These are phyloP conservation scores for Trichechus manatus DNA, from an alignment of 2,113 vertebrate species.

Conservation along the genomic window DNA sequence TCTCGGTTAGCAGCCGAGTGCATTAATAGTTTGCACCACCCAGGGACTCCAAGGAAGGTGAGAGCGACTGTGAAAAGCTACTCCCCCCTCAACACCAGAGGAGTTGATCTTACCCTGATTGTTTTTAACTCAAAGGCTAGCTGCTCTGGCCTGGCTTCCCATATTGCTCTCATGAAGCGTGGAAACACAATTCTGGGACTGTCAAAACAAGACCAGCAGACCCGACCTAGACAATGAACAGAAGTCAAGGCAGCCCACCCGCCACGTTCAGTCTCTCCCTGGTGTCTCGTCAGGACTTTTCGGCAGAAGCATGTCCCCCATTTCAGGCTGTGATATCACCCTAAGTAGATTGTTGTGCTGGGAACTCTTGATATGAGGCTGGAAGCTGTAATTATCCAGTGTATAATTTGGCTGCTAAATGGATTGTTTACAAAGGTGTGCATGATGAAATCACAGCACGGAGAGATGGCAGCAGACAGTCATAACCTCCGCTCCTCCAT, in stretches of 20 bases:
- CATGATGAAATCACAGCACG: constrained; percentile 61
- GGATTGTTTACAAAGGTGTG: constrained; percentile 73
- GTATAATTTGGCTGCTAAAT: constrained; percentile 70
- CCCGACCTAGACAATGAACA: constrained; percentile 1
- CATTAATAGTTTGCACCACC: too few relatives aligned
- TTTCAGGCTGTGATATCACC: background rate
- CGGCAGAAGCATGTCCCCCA: background rate
- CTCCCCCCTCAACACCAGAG: background rate
- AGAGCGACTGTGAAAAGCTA: background rate
- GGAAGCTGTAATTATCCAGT: constrained; percentile 71
- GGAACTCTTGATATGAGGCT: constrained; percentile 67
- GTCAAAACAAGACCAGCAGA: constrained; percentile 34
- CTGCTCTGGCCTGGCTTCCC: background rate
- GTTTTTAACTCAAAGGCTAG: constrained; percentile 5
- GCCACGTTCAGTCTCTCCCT: rapidly evolving
- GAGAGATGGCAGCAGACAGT: background rate
- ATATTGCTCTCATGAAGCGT: background rate
- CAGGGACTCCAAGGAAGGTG: too few relatives aligned
- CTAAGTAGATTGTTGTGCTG: constrained; percentile 22
- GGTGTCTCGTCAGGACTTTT: background rate
- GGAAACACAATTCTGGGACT: constrained; percentile 24
- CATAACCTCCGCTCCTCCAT: background rate
- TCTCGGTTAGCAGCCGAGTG: background rate
- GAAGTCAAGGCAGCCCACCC: background rate
- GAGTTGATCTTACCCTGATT: background rate